Evolutionary conservation across 2,888 invertebrate genomes (phyloP).

Genomic region (Pecten maximus): DNA sequence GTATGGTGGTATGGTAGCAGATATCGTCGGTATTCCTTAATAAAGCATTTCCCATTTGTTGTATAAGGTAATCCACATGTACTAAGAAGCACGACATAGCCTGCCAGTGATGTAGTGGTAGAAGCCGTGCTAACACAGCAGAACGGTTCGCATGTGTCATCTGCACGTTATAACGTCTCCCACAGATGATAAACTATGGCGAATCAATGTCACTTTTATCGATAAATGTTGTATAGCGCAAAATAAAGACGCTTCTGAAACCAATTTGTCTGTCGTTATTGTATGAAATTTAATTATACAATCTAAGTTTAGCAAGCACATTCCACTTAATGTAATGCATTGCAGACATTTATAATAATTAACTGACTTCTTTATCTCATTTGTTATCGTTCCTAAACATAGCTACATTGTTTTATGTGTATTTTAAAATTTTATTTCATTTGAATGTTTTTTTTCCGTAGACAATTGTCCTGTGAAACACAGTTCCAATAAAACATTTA

Average conservation of each 20-base stretch:
- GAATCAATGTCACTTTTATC: conserved; percentile 33
- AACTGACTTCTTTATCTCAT: background rate
- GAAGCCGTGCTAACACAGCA: background rate
- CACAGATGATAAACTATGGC: background rate
- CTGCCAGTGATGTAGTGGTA: background rate
- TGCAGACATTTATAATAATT: conserved; percentile 13
- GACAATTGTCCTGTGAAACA: no score
- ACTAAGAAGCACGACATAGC: background rate
- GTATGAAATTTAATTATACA: background rate
- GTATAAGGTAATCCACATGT: background rate
- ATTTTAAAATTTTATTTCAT: no score
- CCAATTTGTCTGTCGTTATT: conserved; percentile 26
- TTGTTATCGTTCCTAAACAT: background rate
- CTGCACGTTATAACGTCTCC: background rate
- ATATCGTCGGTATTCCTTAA: background rate
- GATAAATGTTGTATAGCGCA: conserved; percentile 8
- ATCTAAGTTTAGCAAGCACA: background rate
- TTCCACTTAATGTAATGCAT: background rate
- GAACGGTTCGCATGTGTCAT: background rate
- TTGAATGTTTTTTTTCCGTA: no score
- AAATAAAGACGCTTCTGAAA: conserved; percentile 15
- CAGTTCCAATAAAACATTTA: no score
- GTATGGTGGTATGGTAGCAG: background rate
- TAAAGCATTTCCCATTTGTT: background rate
- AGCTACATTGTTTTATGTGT: background rate